Evolutionary conservation across 1,140 invertebrate genomes (phyloP), one percentile per base, ranked within the genome.

Genomic region (Apis cerana): DNA sequence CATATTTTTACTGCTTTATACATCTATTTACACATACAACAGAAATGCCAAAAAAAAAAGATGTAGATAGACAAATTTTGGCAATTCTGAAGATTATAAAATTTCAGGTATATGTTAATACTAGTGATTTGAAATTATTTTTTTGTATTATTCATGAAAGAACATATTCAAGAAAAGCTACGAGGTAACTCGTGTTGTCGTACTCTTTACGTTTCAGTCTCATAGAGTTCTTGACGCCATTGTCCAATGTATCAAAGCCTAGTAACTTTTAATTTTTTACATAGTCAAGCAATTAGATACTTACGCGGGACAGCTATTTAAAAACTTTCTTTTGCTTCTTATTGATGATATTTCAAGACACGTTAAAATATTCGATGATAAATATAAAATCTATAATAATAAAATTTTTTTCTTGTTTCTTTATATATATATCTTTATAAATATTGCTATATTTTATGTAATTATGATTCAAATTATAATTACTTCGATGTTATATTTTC

Each of bases 181-280:
- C 91, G 89, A 92, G 90, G 83, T 92, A 92, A 91, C 91, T 93
- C 90, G 90, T 90, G 90, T 93, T 92, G 90, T 93, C 92, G 91
- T 91, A 93, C 91, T 90, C 88, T 92, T 93, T 92, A 93, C 91
- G 89, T 90, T 89, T 94, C 93, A 94, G 93, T 94, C 93, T 94
- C 93, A 93, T 94, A 84, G 89, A 91, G 86, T 90, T 91, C 75
- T 87, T 67, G 79, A 84, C 70, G 64, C 70, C 56, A 48, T 84
- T 74, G 72, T 59, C 80, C 80, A 76, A 48, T 48, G 43, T 72
- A 54, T 74, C 69, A 58, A 61, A 77, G 74, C 56, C 65, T 43
- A 62, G 23, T 5, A 52, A 58, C 54, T 82, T 75, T 59, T 52
- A 69, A 61, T 23, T 23, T 56, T 48, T 56, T 12, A 12, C 23